phyloP scores from a whole-genome alignment of 2,797 vertebrate genomes.

The Toxotes lorentzi region DNA sequence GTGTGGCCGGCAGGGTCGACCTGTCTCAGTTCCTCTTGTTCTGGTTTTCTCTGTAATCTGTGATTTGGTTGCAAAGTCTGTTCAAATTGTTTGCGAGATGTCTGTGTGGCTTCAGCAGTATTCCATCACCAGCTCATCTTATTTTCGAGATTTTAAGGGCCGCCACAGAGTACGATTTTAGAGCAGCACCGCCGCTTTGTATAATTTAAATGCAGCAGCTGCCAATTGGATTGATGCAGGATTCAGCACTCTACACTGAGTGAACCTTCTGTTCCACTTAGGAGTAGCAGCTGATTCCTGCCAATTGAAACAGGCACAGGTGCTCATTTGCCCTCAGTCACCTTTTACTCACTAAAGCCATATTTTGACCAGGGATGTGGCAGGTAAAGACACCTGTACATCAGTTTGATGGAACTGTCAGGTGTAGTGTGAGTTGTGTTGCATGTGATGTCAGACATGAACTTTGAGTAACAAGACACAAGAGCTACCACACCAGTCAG shows the following conservation, averaged over 20 bases:
- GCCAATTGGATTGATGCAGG: slow-evolving; percentile 68
- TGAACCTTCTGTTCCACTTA: slow-evolving; percentile 62
- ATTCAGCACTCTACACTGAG: slow-evolving; percentile 54
- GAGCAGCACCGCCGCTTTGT: slow-evolving; percentile 38
- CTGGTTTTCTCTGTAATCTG: slow-evolving; percentile 27
- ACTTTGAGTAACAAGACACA: slow-evolving; percentile 22
- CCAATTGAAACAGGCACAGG: slow-evolving; percentile 63
- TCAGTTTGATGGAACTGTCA: slow-evolving; percentile 32
- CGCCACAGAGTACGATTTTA: slow-evolving; percentile 34
- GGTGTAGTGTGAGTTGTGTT: slow-evolving; percentile 23
- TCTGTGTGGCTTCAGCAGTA: slow-evolving; percentile 13
- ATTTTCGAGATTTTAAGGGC: slow-evolving; percentile 36
- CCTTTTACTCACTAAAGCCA: slow-evolving; percentile 39
- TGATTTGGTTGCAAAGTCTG: slow-evolving; percentile 18
- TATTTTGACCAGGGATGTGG: slow-evolving; percentile 41
- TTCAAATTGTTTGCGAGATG: background rate
- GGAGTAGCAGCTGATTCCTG: slow-evolving; percentile 58
- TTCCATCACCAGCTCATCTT: slow-evolving; percentile 43
- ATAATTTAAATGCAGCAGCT: slow-evolving; percentile 71
- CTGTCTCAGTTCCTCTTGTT: background rate
- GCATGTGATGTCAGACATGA: slow-evolving; percentile 20
- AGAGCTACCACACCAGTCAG: background rate
- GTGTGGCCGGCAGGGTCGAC: background rate
- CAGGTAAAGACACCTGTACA: slow-evolving; percentile 42
- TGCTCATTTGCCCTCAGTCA: slow-evolving; percentile 49